Evolutionary conservation across 2,888 invertebrate species (phyloP).

Genomic region (Drosophila rubida): DNA sequence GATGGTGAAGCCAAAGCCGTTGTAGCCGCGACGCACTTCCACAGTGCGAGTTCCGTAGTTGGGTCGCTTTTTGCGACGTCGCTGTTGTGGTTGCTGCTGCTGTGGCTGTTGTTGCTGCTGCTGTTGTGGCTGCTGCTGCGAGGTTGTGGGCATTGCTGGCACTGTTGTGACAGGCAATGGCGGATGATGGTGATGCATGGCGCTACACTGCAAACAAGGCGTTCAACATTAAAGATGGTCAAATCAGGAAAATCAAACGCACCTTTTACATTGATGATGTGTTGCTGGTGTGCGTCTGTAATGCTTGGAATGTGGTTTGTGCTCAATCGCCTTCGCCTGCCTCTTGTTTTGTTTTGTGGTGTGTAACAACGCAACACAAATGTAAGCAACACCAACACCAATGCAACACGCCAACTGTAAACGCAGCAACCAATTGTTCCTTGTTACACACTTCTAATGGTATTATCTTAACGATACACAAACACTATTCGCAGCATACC

Average conservation of each 20-base stretch:
- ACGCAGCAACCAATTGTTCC: slow-evolving; percentile 46
- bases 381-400: slow-evolving; percentile 44
- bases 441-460: slow-evolving; percentile 19
- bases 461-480: neutral
- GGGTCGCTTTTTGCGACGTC: slow-evolving; percentile 88
- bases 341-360: slow-evolving; percentile 56
- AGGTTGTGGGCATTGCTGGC: slow-evolving; percentile 80
- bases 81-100: slow-evolving; percentile 78
- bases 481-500: neutral
- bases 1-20: slow-evolving; percentile 99
- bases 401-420: slow-evolving; percentile 28
- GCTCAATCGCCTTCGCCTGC: slow-evolving; percentile 48
- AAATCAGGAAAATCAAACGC: slow-evolving; percentile 39
- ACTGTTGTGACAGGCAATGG: slow-evolving; percentile 59
- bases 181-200: slow-evolving; percentile 82
- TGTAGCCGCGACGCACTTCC: slow-evolving; percentile 93
- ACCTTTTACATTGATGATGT: slow-evolving; percentile 73
- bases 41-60: slow-evolving; percentile 88
- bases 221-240: slow-evolving; percentile 17
- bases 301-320: slow-evolving; percentile 66
- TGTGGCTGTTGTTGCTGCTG: slow-evolving; percentile 12
- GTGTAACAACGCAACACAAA: slow-evolving; percentile 40
- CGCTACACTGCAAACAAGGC: slow-evolving; percentile 39
- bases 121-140: slow-evolving; percentile 64
- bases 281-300: slow-evolving; percentile 12